A percentile compares a stretch with the other conserved stretches of the same genome.
Conservation (phyloP, 2,888 invertebrate species). For the Syrista parreyssii region DNA sequence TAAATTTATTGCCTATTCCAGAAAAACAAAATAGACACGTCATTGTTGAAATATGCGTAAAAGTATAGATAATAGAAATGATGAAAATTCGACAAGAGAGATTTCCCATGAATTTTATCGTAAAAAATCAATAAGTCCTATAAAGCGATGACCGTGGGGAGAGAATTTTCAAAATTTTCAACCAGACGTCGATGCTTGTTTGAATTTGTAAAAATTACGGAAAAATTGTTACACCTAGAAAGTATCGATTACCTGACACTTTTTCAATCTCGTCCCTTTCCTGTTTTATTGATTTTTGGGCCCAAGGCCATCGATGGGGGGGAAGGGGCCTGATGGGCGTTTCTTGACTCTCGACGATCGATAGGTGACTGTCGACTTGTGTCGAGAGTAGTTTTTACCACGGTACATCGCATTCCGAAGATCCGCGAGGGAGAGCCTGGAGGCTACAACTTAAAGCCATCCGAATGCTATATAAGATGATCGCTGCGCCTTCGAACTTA, state of each 20-base stretch:
- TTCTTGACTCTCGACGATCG: not conserved
- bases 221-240: not conserved
- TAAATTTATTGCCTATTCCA: not conserved
- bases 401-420: slow-evolving; percentile 10
- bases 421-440: slow-evolving; percentile 29
- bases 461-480: slow-evolving; percentile 59
- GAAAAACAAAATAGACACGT: not conserved
- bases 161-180: not conserved
- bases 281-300: not conserved
- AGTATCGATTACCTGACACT: not conserved
- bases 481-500: slow-evolving; percentile 43
- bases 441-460: slow-evolving; percentile 34
- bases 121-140: not conserved
- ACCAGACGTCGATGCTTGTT: not conserved
- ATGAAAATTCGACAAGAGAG: not conserved
- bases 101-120: no score
- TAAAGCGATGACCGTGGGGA: not conserved
- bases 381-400: slow-evolving; percentile 4
- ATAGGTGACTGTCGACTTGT: not conserved
- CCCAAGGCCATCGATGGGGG: not conserved
- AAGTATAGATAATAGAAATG: not conserved
- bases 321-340: not conserved
- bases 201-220: not conserved
- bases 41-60: not conserved
- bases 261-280: not conserved